Percentiles rank a stretch among this genome's conserved stretches.
Conservation (phyloP, 2,113 vertebrate genomes). For the Puffinus mauretanicus region DNA sequence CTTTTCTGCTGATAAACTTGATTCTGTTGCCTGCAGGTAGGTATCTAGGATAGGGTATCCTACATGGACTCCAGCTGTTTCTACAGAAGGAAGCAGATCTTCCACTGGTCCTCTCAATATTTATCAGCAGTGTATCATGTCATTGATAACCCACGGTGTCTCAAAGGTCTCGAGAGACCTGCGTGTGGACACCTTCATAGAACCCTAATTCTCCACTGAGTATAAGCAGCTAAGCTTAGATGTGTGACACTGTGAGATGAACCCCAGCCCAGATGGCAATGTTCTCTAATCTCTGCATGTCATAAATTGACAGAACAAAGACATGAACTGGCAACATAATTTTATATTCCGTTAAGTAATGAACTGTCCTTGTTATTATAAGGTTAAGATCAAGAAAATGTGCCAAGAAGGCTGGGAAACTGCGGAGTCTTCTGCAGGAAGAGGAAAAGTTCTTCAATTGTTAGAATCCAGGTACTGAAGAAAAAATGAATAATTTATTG, state of each 20-base stretch:
- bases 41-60: background rate
- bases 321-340: background rate
- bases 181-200: background rate
- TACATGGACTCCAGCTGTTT: background rate
- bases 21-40: background rate
- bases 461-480: background rate
- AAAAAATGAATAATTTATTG: constrained; percentile 29
- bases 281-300: background rate
- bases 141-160: background rate
- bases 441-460: background rate
- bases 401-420: background rate
- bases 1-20: background rate
- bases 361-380: background rate
- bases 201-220: background rate
- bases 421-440: background rate
- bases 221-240: background rate
- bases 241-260: background rate
- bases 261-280: background rate
- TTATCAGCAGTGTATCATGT: background rate
- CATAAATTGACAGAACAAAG: constrained; percentile 11
- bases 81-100: background rate
- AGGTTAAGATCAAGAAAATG: background rate
- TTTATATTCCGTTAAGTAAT: constrained; percentile 5
- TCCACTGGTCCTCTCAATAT: background rate
- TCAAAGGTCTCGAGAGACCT: background rate